phyloP scores from a whole-genome alignment of 2,113 vertebrate species.

The Bungarus multicinctus region DNA sequence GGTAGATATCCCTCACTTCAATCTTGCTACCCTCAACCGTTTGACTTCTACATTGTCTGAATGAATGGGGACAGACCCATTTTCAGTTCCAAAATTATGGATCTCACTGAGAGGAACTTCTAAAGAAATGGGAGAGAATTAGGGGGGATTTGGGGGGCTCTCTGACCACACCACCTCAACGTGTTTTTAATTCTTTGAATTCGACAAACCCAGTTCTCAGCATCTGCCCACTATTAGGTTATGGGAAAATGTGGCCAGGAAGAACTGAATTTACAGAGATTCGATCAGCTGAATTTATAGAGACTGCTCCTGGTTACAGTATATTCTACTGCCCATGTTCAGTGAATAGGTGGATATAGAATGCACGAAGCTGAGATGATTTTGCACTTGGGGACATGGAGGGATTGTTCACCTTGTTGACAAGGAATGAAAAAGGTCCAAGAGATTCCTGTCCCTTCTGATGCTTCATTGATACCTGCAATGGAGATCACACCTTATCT shows the following conservation, averaged over 20 bases:
- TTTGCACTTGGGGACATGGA: background rate
- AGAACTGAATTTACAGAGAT: background rate
- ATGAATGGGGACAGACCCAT: background rate
- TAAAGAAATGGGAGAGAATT: background rate
- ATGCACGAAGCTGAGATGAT: background rate
- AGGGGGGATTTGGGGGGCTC: background rate
- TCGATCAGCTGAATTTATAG: background rate
- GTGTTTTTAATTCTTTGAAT: background rate
- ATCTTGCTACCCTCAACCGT: background rate
- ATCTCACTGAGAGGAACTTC: background rate
- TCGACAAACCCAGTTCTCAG: no score
- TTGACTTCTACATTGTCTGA: background rate
- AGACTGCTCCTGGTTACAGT: background rate
- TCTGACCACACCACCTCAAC: background rate
- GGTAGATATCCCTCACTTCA: no score
- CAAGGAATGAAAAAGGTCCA: background rate
- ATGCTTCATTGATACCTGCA: background rate
- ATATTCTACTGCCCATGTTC: background rate
- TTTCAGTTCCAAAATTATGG: background rate
- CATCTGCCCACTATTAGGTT: background rate
- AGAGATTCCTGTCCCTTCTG: background rate
- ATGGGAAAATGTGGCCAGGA: background rate
- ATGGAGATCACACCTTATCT: background rate
- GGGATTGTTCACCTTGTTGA: background rate
- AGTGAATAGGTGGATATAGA: background rate